These are phyloP conservation scores for Caenorhabditis japonica DNA, from an alignment of 2,888 invertebrate species.

Conservation along the genomic window DNA sequence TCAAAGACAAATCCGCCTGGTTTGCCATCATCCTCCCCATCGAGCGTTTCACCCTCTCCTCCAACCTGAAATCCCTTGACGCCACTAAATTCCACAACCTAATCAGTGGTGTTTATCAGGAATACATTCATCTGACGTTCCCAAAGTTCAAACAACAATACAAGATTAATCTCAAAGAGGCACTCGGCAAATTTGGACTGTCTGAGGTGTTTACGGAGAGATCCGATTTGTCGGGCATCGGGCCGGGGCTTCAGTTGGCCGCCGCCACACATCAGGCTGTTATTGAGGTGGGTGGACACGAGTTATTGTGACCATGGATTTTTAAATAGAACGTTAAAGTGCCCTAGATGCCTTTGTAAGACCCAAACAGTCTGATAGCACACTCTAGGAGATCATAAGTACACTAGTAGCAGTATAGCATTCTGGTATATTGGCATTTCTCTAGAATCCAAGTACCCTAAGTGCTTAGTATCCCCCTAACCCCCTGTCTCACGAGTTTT, in stretches of 20 bases:
- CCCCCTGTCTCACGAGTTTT: too few relatives aligned
- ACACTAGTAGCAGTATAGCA: too few relatives aligned
- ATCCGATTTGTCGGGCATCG: constrained; percentile 52
- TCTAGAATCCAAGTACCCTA: too few relatives aligned
- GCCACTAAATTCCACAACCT: constrained; percentile 37
- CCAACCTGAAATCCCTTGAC: constrained; percentile 15
- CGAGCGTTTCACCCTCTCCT: constrained; percentile 4
- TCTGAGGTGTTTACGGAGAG: constrained; percentile 34
- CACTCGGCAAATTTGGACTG: constrained; percentile 37
- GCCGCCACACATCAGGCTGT: constrained; percentile 69
- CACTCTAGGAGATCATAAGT: too few relatives aligned
- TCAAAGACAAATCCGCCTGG: constrained; percentile 41
- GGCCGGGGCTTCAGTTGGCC: constrained; percentile 57
- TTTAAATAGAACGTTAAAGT: too few relatives aligned
- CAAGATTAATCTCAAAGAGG: constrained; percentile 36
- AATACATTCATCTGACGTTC: constrained; percentile 26
- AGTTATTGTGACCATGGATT: too few relatives aligned
- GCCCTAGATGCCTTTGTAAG: too few relatives aligned
- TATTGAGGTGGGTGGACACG: constrained; percentile 61
- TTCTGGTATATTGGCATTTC: too few relatives aligned
- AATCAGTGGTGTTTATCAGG: constrained; percentile 15
- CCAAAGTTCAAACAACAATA: constrained; percentile 56
- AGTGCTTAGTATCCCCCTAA: too few relatives aligned
- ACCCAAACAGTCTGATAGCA: too few relatives aligned
- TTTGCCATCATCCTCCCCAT: constrained; percentile 37